Conservation (phyloP, 2,113 vertebrate genomes). For the Caranx ignobilis region DNA sequence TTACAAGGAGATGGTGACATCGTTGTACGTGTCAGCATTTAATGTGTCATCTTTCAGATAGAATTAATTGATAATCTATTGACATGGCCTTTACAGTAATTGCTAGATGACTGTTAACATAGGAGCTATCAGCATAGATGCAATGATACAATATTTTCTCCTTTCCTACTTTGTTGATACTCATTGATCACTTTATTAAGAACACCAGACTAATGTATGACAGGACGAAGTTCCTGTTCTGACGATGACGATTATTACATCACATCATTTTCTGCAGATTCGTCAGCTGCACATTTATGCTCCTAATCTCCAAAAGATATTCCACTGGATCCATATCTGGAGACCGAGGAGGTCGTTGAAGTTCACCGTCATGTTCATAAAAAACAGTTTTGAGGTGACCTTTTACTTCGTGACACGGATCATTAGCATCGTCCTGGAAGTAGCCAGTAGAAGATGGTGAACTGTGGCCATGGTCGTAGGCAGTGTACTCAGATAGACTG, state of each 20-base stretch:
- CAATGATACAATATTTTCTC: slow-evolving; percentile 23
- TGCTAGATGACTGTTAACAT: slow-evolving; percentile 1
- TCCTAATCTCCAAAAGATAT: not conserved
- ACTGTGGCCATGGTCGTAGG: not conserved
- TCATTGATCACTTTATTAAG: not conserved
- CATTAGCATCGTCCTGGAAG: not conserved
- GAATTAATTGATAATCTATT: slow-evolving; percentile 19
- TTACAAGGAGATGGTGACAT: not conserved
- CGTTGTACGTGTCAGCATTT: not conserved
- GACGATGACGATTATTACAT: no score
- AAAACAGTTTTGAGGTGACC: no score
- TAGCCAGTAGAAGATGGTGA: not conserved
- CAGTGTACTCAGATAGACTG: not conserved
- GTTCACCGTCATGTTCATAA: not conserved
- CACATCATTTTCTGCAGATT: not conserved
- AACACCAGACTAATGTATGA: not conserved
- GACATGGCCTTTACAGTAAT: slow-evolving; percentile 36
- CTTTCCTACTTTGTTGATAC: slow-evolving; percentile 7
- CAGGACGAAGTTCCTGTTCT: not conserved
- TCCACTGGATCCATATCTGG: not conserved
- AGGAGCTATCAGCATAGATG: not conserved
- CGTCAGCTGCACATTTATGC: not conserved
- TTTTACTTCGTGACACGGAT: no score
- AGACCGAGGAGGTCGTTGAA: not conserved
- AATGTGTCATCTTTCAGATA: not conserved